Conservation (phyloP, 2,113 vertebrate genomes). For the Penelope pileata region DNA sequence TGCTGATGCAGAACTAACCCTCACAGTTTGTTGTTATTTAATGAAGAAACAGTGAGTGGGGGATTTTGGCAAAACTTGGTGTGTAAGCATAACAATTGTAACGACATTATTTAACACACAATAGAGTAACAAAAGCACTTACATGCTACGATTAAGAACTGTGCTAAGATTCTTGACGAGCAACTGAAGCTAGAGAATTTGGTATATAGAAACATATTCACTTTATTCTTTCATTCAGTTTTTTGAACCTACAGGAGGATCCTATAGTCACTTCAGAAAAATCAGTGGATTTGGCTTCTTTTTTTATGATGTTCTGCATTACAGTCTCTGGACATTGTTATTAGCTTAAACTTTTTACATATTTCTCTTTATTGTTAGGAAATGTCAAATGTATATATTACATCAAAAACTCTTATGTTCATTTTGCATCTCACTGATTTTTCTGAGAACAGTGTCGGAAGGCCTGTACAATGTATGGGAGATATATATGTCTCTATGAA, state of each 20-base stretch:
- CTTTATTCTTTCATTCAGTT: not conserved
- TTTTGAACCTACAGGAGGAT: not conserved
- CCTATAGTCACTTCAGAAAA: not conserved
- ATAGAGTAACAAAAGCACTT: constrained; percentile 52
- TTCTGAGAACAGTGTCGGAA: not conserved
- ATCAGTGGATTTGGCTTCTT: not conserved
- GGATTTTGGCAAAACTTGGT: constrained; percentile 64
- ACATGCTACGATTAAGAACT: not conserved
- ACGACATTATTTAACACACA: constrained; percentile 54
- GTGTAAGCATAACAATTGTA: constrained; percentile 41
- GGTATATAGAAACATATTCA: not conserved
- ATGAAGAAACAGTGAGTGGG: constrained; percentile 63
- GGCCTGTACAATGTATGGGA: not conserved
- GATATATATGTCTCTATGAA: not conserved
- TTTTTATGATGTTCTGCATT: not conserved
- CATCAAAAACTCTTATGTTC: not conserved
- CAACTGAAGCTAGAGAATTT: not conserved
- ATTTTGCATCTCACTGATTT: not conserved
- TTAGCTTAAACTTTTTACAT: not conserved
- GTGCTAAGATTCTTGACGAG: not conserved
- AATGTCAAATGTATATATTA: not conserved
- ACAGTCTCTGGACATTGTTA: not conserved
- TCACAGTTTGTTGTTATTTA: constrained; percentile 65
- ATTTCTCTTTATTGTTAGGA: constrained; percentile 2
- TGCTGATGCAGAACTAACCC: constrained; percentile 68